These are phyloP conservation scores for Sciaenops ocellatus DNA, from an alignment of 2,797 vertebrate genomes.

Conservation along the genomic window DNA sequence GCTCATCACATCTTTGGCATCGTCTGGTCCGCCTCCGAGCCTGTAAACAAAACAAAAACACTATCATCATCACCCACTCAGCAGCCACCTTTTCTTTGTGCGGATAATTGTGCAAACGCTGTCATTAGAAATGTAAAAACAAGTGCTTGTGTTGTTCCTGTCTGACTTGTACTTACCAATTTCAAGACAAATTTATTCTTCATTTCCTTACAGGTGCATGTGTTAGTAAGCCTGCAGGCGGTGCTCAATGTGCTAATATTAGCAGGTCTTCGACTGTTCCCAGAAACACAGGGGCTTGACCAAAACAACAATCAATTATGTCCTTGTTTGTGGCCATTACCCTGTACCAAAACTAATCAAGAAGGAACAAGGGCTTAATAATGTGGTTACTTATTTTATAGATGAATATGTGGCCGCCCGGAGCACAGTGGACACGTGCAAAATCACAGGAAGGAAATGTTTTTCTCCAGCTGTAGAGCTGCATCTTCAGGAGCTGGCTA, in stretches of 20 bases:
- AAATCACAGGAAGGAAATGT: slow-evolving; percentile 6
- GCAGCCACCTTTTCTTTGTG: slow-evolving; percentile 22
- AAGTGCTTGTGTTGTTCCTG: slow-evolving; percentile 32
- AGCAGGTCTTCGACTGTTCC: slow-evolving; percentile 54
- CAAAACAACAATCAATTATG: slow-evolving; percentile 74
- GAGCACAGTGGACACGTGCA: slow-evolving; percentile 12
- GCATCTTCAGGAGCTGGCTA: neutral
- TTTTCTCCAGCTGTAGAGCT: slow-evolving; percentile 29
- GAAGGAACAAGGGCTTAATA: slow-evolving; percentile 57
- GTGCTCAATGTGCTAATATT: slow-evolving; percentile 59
- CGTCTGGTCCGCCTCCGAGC: slow-evolving; percentile 92
- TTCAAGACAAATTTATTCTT: slow-evolving; percentile 47
- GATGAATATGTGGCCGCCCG: slow-evolving; percentile 18
- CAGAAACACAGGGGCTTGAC: slow-evolving; percentile 35
- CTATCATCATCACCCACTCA: slow-evolving; percentile 8
- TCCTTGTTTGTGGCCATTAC: slow-evolving; percentile 59
- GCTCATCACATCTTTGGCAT: slow-evolving; percentile 96
- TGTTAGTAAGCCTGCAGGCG: slow-evolving; percentile 42
- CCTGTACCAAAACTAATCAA: slow-evolving; percentile 62
- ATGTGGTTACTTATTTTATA: slow-evolving; percentile 55
- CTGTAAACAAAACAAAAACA: slow-evolving; percentile 75
- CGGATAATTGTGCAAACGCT: slow-evolving; percentile 27
- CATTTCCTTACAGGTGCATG: slow-evolving; percentile 56
- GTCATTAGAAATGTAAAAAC: slow-evolving; percentile 29
- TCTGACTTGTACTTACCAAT: slow-evolving; percentile 32